Evolutionary conservation across 2,113 vertebrate genomes (phyloP).

Genomic region (human (Homo sapiens)): GRCh38 chr4:40130001-40130500

Average conservation of each 20-base stretch:
- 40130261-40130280: background rate
- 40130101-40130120: background rate
- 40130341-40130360: slow-evolving; percentile 35
- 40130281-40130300: background rate
- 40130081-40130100: background rate
- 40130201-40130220: background rate
- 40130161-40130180: background rate
- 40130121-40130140: background rate
- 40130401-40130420: background rate
- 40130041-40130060: background rate
- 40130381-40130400: background rate
- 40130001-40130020: background rate
- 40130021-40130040: slow-evolving; percentile 28
- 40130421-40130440: background rate
- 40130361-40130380: background rate
- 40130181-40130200: background rate
- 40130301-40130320: background rate
- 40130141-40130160: background rate
- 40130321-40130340: background rate
- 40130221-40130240: background rate
- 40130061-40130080: background rate
- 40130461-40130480: background rate
- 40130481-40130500: slow-evolving; percentile 11
- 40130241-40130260: background rate
- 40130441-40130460: background rate